Percentiles rank a stretch among this genome's conserved stretches.
These are phyloP conservation scores for Lithophane semibrunnea DNA, from an alignment of 2,888 invertebrate species.

Conservation along the genomic window DNA sequence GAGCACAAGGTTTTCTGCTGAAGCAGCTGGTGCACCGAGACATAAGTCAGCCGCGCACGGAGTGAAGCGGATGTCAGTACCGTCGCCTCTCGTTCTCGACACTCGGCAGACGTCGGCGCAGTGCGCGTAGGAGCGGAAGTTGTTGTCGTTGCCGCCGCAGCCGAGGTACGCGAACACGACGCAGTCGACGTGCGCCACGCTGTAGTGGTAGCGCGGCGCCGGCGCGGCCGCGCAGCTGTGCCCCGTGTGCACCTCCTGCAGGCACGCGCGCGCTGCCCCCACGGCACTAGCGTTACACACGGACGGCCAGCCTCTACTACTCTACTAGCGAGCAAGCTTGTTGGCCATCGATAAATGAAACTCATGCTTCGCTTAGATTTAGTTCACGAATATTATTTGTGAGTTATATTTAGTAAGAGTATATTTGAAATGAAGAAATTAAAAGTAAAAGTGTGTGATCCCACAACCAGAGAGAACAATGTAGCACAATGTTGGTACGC, in stretches of 20 bases:
- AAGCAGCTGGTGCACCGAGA: not conserved
- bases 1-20: not conserved
- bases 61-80: constrained; percentile 64
- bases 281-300: constrained; percentile 52
- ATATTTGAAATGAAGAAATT: constrained; percentile 24
- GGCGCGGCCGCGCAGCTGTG: constrained; percentile 70
- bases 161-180: constrained; percentile 95
- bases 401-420: constrained; percentile 35
- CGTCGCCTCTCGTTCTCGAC: constrained; percentile 51
- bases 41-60: constrained; percentile 20
- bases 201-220: constrained; percentile 93
- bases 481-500: constrained; percentile 20
- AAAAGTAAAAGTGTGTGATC: constrained; percentile 1
- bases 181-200: constrained; percentile 93
- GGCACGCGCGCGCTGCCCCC: constrained; percentile 81
- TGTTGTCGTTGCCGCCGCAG: constrained; percentile 96
- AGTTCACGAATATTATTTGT: constrained; percentile 19
- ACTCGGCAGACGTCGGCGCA: constrained; percentile 88
- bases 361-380: constrained; percentile 45
- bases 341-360: constrained; percentile 21
- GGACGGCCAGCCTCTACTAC: constrained; percentile 39
- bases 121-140: constrained; percentile 93
- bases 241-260: constrained; percentile 76
- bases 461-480: constrained; percentile 31
- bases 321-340: constrained; percentile 49